Evolutionary conservation across 2,113 vertebrate species (phyloP).

Genomic region (Dendrocopos noguchii): DNA sequence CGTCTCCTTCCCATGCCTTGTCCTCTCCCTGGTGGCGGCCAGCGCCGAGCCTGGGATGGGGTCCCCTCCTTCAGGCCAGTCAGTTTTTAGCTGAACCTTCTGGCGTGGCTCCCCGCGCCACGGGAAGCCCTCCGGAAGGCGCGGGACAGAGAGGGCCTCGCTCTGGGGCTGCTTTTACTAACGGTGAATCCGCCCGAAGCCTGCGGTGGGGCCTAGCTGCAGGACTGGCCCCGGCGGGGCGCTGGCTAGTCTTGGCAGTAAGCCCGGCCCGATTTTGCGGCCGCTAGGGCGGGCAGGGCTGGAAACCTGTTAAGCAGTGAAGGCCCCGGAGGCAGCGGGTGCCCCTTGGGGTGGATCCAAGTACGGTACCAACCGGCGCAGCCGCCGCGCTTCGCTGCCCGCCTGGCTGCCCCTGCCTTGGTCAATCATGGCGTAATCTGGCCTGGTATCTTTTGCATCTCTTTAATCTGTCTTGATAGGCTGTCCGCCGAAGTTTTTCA

Average conservation of each 20-base stretch:
- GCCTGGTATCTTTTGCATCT: background rate
- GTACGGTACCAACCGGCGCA: accelerated
- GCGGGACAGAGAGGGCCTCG: background rate
- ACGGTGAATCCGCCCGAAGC: no score
- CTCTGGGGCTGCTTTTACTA: background rate
- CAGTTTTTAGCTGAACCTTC: background rate
- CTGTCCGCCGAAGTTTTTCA: background rate
- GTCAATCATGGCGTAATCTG: accelerated
- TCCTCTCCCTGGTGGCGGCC: no score
- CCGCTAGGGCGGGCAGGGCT: background rate
- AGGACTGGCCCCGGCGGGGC: accelerated
- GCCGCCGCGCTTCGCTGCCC: accelerated
- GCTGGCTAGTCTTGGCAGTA: accelerated
- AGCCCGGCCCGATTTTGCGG: background rate
- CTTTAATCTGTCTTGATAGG: accelerated
- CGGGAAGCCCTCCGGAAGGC: background rate
- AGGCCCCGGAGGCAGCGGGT: background rate
- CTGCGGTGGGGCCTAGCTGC: no score
- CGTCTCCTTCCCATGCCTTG: no score
- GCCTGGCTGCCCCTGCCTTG: accelerated
- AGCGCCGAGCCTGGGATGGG: no score
- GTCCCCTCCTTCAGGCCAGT: no score
- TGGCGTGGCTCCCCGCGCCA: no score
- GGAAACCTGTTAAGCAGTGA: accelerated
- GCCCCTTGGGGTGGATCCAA: no score